Evolutionary conservation across 2,888 invertebrate species (phyloP).

Genomic region (Alloplasta piceator): DNA sequence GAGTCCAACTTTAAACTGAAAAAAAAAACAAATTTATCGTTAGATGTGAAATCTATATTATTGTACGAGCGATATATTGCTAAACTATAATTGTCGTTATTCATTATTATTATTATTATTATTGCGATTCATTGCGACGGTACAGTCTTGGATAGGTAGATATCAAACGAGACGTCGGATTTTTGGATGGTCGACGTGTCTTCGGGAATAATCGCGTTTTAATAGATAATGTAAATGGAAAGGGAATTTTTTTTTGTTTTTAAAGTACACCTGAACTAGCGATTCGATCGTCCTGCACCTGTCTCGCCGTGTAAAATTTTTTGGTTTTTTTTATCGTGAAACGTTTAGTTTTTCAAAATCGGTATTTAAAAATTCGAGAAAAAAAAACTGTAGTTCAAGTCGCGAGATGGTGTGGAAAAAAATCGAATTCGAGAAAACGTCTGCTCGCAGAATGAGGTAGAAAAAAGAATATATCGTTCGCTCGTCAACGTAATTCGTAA

Average conservation of each 20-base stretch:
- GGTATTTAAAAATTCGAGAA: constrained; percentile 10
- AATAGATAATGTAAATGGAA: constrained; percentile 15
- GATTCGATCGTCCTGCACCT: constrained; percentile 43
- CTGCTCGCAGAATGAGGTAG: constrained; percentile 32
- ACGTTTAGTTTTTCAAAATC: neutral
- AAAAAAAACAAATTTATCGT: constrained; percentile 79
- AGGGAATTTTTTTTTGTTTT: too few species aligned
- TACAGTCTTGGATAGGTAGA: constrained; percentile 66
- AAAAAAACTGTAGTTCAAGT: constrained; percentile 47
- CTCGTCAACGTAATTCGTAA: constrained; percentile 53
- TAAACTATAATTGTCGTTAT: constrained; percentile 81
- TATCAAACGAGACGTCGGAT: constrained; percentile 66
- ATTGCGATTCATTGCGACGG: constrained; percentile 79
- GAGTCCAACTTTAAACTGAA: constrained; percentile 60
- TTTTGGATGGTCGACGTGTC: constrained; percentile 64
- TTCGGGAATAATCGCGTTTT: constrained; percentile 61
- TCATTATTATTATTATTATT: constrained; percentile 70
- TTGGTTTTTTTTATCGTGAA: constrained; percentile 23
- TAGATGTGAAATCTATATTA: constrained; percentile 83
- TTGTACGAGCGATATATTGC: constrained; percentile 80
- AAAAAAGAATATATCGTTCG: constrained; percentile 39
- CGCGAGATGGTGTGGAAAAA: constrained; percentile 39
- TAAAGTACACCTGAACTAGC: constrained; percentile 42
- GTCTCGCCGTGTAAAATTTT: constrained; percentile 39
- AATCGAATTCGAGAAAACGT: constrained; percentile 52